These are phyloP conservation scores for Sphyrna mokarran DNA, from an alignment of 2,113 vertebrate genomes.

Conservation along the genomic window DNA sequence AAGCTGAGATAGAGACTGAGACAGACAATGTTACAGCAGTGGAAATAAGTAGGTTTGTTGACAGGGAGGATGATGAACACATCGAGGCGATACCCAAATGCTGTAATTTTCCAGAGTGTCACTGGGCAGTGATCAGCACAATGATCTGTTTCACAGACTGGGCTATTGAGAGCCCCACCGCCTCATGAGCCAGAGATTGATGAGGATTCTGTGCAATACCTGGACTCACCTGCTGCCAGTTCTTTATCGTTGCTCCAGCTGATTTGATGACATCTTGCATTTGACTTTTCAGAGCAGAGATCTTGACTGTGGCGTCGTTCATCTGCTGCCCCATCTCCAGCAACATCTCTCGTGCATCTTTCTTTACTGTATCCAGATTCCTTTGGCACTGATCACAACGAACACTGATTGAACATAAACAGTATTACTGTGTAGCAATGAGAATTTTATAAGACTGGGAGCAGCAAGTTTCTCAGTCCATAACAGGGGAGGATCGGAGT, in stretches of 20 bases:
- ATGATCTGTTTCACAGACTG: not conserved
- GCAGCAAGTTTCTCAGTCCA: not conserved
- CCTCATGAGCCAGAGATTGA: not conserved
- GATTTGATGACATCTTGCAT: constrained; percentile 41
- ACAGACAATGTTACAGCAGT: not conserved
- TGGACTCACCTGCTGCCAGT: not conserved
- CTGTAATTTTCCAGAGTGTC: not conserved
- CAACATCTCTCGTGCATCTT: constrained; percentile 38
- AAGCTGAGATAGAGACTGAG: not conserved
- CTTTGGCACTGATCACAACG: constrained; percentile 38
- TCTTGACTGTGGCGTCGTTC: constrained; percentile 41
- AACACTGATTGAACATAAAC: constrained; percentile 39
- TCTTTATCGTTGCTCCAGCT: constrained; percentile 37
- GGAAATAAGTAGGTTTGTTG: not conserved
- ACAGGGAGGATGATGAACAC: not conserved
- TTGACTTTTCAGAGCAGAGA: constrained; percentile 39
- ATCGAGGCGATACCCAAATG: not conserved
- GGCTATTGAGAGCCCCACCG: not conserved
- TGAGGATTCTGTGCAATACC: not conserved
- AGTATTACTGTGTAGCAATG: constrained; percentile 9
- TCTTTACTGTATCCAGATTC: constrained; percentile 44
- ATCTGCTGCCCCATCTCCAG: constrained; percentile 46
- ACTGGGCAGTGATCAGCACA: not conserved
- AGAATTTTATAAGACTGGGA: not conserved
- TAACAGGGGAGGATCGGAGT: not conserved